Evolutionary conservation across 2,113 vertebrate genomes (phyloP), one percentile per base, ranked within the genome.

Genomic region (Drymodes brunneopygia): DNA sequence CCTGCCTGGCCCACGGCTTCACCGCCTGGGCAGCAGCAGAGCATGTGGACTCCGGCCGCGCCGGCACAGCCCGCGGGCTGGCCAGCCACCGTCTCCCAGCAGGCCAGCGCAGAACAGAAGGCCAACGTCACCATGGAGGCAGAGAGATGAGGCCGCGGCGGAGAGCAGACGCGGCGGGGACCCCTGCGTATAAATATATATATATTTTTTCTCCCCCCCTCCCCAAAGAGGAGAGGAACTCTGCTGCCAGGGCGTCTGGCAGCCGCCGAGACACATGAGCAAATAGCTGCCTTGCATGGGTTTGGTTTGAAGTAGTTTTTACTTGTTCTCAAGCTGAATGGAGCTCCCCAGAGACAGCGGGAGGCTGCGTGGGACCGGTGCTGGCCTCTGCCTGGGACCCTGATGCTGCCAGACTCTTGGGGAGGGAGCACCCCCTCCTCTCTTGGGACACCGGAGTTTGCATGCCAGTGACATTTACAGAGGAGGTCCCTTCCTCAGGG

Each of bases 81-180:
- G 99, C 99, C 99, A 2, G 98, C 98, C 18, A 51, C 98, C 9
- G 97, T 98, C 80, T 98, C 98, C 51, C 98, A 98, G 80, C 98
- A 98, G 95, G 97, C 98, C 16, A 95, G 98, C n/a, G 85, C 98
- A 6, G 98, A 99, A 98, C 98, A 99, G 95, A 99, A 99, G 98
- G 98, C 98, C 96, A 99, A 98, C 36, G 98, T 99, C 65, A 98
- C 98, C 87, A 99, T 99, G 99, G 99, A 99, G 98, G 99, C 99
- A 2, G 99, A 99, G 98, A 99, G 99, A 99, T 99, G 99, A 99
- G 98, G 97, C 97, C 45, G 61, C 7, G 19, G 95, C 58, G 10
- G 88, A 90, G 91, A 97, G 75, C 67, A 19, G 84, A 95, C n/a
- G 75, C 86, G 72, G 97, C 36, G 35, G 95, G 97, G 94, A 93